phyloP scores from a whole-genome alignment of 1,140 invertebrate genomes.

The Drosophila santomea region DNA sequence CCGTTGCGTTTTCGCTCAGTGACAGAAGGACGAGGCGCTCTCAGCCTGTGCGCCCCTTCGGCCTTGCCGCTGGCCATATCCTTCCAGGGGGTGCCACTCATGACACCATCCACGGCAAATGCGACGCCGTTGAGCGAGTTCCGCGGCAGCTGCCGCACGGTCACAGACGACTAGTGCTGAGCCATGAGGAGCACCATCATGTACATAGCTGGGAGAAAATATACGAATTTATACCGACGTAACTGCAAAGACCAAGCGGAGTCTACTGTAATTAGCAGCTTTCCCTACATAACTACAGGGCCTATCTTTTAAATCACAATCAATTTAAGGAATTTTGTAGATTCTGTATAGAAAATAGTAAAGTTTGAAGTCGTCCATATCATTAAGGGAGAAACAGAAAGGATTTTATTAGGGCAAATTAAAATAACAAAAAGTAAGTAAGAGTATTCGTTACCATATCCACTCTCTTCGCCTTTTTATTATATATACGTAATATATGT shows the following conservation, averaged over 20 bases:
- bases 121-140: constrained; percentile 82
- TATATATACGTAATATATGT: too few relatives aligned
- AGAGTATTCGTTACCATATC: too few relatives aligned
- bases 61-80: constrained; percentile 88
- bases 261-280: constrained; percentile 19
- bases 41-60: constrained; percentile 87
- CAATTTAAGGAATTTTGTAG: constrained; percentile 24
- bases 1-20: constrained; percentile 88
- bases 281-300: constrained; percentile 51
- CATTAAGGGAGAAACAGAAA: constrained; percentile 11
- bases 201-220: not conserved
- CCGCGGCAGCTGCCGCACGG: constrained; percentile 77
- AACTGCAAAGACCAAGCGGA: constrained; percentile 9
- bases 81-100: constrained; percentile 87
- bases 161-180: constrained; percentile 82
- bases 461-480: too few relatives aligned
- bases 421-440: not conserved
- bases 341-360: constrained; percentile 17
- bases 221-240: constrained; percentile 61
- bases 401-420: not conserved
- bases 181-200: not conserved
- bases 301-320: constrained; percentile 41
- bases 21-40: constrained; percentile 86
- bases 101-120: constrained; percentile 85
- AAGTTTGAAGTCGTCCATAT: constrained; percentile 30